phyloP scores from a whole-genome alignment of 2,113 vertebrate species.

The Grammomys dolichurus region DNA sequence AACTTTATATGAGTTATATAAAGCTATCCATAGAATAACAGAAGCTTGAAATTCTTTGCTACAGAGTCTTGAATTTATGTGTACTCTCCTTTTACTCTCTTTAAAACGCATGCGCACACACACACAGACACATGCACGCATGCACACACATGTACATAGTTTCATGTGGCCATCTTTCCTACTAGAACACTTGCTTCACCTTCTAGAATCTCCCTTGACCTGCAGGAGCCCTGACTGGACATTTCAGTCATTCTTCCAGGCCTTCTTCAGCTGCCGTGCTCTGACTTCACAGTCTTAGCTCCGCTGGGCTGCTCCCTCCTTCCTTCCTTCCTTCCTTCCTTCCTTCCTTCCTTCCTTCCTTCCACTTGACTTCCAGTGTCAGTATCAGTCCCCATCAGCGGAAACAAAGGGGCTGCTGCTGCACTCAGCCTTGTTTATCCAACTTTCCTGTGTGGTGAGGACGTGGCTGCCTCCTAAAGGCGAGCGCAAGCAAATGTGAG shows the following conservation, averaged over 20 bases:
- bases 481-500: not conserved
- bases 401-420: constrained; percentile 77
- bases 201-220: constrained; percentile 5
- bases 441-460: constrained; percentile 54
- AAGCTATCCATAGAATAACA: not conserved
- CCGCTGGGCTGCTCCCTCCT: not conserved
- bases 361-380: constrained; percentile 71
- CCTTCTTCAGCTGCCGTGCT: constrained; percentile 3
- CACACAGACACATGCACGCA: not conserved
- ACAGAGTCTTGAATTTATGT: not conserved
- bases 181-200: not conserved
- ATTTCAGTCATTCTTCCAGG: not conserved
- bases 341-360: not conserved
- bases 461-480: constrained; percentile 68
- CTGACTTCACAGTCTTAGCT: not conserved
- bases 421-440: constrained; percentile 72
- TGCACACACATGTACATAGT: not conserved
- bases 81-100: not conserved
- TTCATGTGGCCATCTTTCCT: not conserved
- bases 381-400: constrained; percentile 76
- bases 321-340: too few species aligned
- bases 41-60: constrained; percentile 2
- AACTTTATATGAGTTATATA: constrained; percentile 47
- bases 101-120: not conserved
- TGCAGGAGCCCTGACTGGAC: not conserved